Evolutionary conservation across 2,888 invertebrate genomes (phyloP).

Genomic region (Willowsia nigromaculata): DNA sequence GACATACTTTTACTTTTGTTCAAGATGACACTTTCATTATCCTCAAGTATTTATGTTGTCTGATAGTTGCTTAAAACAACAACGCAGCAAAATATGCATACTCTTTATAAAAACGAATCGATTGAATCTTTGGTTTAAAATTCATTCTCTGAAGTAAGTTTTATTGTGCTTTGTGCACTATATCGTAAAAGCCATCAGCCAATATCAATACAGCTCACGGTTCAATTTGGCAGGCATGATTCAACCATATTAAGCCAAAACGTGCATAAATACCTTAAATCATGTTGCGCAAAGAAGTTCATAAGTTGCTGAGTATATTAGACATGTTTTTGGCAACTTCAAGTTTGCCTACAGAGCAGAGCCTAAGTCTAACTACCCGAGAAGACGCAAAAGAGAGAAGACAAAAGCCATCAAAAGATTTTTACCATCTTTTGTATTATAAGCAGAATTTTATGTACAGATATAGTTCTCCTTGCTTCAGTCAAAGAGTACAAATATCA

Average conservation of each 20-base stretch:
- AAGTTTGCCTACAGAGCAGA: neutral
- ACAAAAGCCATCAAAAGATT: constrained; percentile 30
- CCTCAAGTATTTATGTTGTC: no score
- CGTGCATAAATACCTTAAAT: constrained; percentile 5
- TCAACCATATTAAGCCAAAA: constrained; percentile 1
- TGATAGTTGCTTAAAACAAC: no score
- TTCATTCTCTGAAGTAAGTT: neutral
- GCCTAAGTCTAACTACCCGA: no score
- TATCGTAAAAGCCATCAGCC: no score
- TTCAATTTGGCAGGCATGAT: neutral
- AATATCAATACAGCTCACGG: neutral
- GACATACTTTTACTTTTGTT: no score
- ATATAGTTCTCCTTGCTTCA: neutral
- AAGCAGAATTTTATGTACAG: neutral
- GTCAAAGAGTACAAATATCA: neutral
- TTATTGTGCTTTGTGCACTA: no score
- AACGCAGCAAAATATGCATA: no score
- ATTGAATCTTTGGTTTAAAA: no score
- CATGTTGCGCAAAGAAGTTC: neutral
- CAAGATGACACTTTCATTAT: no score
- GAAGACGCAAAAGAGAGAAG: neutral
- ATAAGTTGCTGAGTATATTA: no score
- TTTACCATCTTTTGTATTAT: constrained; percentile 9
- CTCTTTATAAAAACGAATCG: no score
- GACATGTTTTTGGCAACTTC: no score